Conservation (phyloP, 2,113 vertebrate genomes). For the Taxidea taxus region DNA sequence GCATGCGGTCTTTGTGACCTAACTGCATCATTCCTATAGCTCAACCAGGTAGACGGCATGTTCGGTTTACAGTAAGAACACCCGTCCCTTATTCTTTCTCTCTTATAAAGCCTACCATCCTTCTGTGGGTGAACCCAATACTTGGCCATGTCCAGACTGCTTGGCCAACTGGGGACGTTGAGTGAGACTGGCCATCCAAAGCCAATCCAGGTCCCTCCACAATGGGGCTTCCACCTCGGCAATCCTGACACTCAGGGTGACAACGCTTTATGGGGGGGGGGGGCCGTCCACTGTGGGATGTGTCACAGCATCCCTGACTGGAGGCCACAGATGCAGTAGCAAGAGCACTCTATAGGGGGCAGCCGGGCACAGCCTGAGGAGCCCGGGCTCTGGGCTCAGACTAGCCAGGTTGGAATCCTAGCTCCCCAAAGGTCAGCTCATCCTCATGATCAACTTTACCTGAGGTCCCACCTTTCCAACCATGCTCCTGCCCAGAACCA, state of each 20-base stretch:
- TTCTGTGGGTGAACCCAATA: neutral
- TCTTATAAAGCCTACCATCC: neutral
- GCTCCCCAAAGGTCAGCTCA: neutral
- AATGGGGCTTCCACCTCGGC: neutral
- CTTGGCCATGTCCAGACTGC: neutral
- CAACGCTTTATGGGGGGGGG: rapidly evolving
- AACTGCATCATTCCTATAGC: rapidly evolving
- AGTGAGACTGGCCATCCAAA: rapidly evolving
- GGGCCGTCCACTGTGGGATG: rapidly evolving
- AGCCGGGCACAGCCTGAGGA: rapidly evolving
- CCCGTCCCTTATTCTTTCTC: neutral
- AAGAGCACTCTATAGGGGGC: neutral
- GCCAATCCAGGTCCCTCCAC: neutral
- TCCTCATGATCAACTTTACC: rapidly evolving
- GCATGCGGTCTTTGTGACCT: rapidly evolving
- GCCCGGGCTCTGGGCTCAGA: too few relatives aligned
- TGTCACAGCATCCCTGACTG: neutral
- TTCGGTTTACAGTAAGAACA: rapidly evolving
- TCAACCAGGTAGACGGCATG: rapidly evolving
- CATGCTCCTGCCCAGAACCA: neutral
- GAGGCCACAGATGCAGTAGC: neutral
- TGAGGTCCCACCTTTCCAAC: neutral
- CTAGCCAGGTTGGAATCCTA: rapidly evolving
- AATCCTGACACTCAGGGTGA: rapidly evolving
- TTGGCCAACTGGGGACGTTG: rapidly evolving